phyloP scores from a whole-genome alignment of 2,888 invertebrate species.

The Mystacides longicornis region DNA sequence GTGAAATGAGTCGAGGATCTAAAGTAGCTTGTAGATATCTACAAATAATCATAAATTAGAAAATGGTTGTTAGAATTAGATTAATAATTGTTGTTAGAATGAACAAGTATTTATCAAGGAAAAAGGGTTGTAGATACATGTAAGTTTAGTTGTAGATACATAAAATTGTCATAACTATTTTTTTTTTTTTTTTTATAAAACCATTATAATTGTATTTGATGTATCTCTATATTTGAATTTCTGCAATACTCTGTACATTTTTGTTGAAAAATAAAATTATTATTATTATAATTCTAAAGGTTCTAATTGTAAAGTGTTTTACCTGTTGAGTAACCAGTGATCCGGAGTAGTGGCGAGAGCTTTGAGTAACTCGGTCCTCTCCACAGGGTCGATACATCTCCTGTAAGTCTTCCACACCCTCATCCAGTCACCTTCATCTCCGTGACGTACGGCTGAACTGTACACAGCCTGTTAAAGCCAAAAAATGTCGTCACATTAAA shows the following conservation, averaged over 20 bases:
- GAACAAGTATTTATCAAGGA: too few relatives aligned
- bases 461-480: slow-evolving; percentile 38
- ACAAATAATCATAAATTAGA: slow-evolving; percentile 22
- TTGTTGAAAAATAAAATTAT: too few relatives aligned
- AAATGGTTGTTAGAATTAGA: too few relatives aligned
- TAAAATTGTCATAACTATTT: too few relatives aligned
- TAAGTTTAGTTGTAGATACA: too few relatives aligned
- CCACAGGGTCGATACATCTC: slow-evolving; percentile 58
- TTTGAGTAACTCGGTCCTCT: slow-evolving; percentile 61
- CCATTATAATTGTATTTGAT: too few relatives aligned
- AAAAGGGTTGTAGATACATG: too few relatives aligned
- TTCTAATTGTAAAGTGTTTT: too few relatives aligned
- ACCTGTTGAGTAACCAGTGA: slow-evolving; percentile 77
- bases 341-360: slow-evolving; percentile 65
- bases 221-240: too few relatives aligned
- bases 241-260: too few relatives aligned
- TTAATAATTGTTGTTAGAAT: background rate
- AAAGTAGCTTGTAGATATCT: slow-evolving; percentile 70
- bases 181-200: too few relatives aligned
- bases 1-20: slow-evolving; percentile 59
- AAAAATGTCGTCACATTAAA: background rate
- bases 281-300: too few relatives aligned
- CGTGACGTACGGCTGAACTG: slow-evolving; percentile 60
- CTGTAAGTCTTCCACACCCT: slow-evolving; percentile 68
- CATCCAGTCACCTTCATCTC: slow-evolving; percentile 66